phyloP scores from a whole-genome alignment of 2,888 invertebrate genomes.

The Drosophila nr. medialis region DNA sequence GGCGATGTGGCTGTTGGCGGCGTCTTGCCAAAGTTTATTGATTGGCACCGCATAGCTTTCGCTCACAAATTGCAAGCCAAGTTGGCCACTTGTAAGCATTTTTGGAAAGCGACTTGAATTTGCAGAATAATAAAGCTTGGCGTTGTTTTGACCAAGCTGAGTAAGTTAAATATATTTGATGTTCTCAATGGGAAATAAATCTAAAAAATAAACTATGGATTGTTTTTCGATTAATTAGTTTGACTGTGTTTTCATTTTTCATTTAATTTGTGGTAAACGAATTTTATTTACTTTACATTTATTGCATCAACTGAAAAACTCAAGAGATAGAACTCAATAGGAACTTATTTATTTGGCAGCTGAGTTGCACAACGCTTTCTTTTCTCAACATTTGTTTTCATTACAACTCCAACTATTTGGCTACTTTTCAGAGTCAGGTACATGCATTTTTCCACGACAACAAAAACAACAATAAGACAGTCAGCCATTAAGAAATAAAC shows the following conservation, averaged over 20 bases:
- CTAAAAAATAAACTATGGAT: not conserved
- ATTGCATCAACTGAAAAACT: not conserved
- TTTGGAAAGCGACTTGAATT: slow-evolving; percentile 30
- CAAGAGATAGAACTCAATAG: not conserved
- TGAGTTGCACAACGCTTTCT: slow-evolving; percentile 15
- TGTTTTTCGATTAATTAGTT: not conserved
- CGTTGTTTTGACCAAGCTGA: not conserved
- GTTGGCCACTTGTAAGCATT: slow-evolving; percentile 22
- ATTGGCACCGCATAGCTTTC: slow-evolving; percentile 48
- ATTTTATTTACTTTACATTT: not conserved
- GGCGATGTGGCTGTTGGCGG: slow-evolving; percentile 42
- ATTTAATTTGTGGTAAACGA: not conserved
- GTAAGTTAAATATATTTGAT: not conserved
- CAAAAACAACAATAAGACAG: slow-evolving; percentile 6
- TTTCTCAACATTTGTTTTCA: slow-evolving; percentile 25
- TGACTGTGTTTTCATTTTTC: not conserved
- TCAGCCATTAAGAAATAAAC: slow-evolving; percentile 18
- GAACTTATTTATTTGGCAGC: not conserved
- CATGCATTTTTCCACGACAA: slow-evolving; percentile 8
- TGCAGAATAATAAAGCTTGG: not conserved
- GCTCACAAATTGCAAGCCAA: slow-evolving; percentile 1
- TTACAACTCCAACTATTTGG: slow-evolving; percentile 21
- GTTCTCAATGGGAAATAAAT: not conserved
- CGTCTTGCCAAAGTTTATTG: slow-evolving; percentile 60
- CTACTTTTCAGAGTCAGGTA: slow-evolving; percentile 18